Evolutionary conservation across 2,113 vertebrate species (phyloP), one percentile per base, ranked within the genome.

Genomic region (Caretta caretta): DNA sequence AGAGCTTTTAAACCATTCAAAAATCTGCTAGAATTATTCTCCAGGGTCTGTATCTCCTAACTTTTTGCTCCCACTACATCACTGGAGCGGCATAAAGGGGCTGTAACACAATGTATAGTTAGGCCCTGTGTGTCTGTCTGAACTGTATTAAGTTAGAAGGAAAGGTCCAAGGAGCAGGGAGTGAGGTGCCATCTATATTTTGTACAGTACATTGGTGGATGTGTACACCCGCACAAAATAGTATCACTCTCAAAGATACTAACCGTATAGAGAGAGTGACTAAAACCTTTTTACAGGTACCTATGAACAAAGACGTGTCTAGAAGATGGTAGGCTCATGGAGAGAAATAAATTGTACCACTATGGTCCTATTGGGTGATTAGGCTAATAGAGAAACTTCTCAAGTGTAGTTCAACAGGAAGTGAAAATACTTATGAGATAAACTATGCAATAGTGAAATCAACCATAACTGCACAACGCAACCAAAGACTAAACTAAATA

Each of bases 311-410:
- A 94, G 90, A 93, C 90, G 93, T 97, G 96, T 95, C 96, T 97
- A 97, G 96, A 97, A 97, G 96, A 97, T 97, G 96, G 96, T 96
- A 97, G 96, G 86, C 92, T 97, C 97, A 96, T 92, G 96, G 92
- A 97, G 95, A 97, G 84, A 95, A 97, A 92, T 94, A 94, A 96
- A 97, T 97, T 91, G 95, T 92, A 35, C 38, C 75, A 75, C 31
- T 16, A 42, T 6, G 88, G 65, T 88, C 54, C 80, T 81, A 69
- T 53, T 90, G n/a, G 80, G 48, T 17, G 53, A 81, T 93, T 51
- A 0, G 0, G 49, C 57, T 92, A 20, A 86, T 4, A 83, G 13
- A 90, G 46, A 29, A 79, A 65, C 24, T 22, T 88, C 78, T 78
- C 16, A 24, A 81, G 78, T 20, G 48, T 31, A 14, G 48, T 65